phyloP scores from a whole-genome alignment of 2,797 vertebrate genomes.

The Nothura maculosa region DNA sequence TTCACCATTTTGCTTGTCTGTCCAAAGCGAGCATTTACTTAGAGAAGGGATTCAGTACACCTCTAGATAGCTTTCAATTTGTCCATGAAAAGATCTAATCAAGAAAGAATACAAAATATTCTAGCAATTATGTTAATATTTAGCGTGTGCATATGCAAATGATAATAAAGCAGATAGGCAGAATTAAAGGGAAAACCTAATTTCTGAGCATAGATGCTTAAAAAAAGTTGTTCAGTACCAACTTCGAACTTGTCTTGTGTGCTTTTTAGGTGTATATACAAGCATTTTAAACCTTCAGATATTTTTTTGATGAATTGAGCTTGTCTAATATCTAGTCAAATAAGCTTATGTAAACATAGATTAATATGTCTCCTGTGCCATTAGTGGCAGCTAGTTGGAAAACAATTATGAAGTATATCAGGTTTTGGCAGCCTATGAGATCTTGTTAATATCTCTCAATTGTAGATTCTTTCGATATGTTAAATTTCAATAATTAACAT shows the following conservation, averaged over 20 bases:
- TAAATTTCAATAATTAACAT: slow-evolving; percentile 49
- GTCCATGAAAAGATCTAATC: background rate
- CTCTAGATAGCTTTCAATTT: background rate
- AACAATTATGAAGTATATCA: background rate
- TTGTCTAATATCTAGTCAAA: background rate
- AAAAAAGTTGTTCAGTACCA: background rate
- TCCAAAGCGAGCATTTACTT: background rate
- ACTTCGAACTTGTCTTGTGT: background rate
- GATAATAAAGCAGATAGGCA: background rate
- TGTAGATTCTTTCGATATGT: background rate
- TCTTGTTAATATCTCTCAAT: background rate
- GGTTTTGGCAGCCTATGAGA: background rate
- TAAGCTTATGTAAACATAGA: background rate
- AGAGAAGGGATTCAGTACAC: background rate
- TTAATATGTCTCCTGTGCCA: background rate
- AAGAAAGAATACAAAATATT: background rate
- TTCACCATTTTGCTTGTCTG: background rate
- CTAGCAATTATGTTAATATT: background rate
- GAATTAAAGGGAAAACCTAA: background rate
- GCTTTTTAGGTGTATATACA: background rate
- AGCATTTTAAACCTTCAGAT: background rate
- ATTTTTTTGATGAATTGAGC: background rate
- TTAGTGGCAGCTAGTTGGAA: background rate
- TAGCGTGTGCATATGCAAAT: background rate
- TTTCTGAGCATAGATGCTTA: background rate